Evolutionary conservation across 2,888 invertebrate species (phyloP), one percentile per base, ranked within the genome.

Genomic region (Drepanosiphum platanoidis): DNA sequence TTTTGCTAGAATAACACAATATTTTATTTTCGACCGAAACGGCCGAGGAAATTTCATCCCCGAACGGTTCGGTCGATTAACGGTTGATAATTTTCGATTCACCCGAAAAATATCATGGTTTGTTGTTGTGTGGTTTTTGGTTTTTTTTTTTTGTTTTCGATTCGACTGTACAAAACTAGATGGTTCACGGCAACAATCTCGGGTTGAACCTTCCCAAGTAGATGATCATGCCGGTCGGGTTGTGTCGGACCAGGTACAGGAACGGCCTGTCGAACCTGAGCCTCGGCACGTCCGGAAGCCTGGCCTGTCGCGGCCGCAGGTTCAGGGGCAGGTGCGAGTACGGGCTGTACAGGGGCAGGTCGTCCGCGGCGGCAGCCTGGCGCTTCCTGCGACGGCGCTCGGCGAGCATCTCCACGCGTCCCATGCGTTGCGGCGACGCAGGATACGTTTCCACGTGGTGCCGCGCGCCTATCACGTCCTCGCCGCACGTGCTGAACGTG

Each of bases 151-250:
- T n/a, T n/a, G n/a, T n/a, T n/a, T n/a, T n/a, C n/a, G n/a, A n/a
- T n/a, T n/a, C n/a, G n/a, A n/a, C n/a, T n/a, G n/a, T n/a, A n/a
- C n/a, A n/a, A n/a, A n/a, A n/a, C n/a, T n/a, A n/a, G n/a, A n/a
- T n/a, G n/a, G n/a, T n/a, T 86, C 46, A 87, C 30, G 95, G 95
- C 90, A 95, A 90, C 89, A 95, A 92, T 90, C 94, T 93, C 68
- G 95, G 96, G 90, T 95, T 96, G 91, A 95, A 96, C 89, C 96
- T 92, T 68, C 96, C 96, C 91, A 96, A 95, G 89, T 95, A 95
- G 80, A 97, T 91, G 88, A 97, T 95, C 91, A 96, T 93, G 87
- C 96, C 96, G n/a, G 96, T 94, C 1, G 96, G 96, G 90, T 96
- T 96, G 90, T 97, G 96, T 89, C 96, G 92, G 22, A 96, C 95